Percentiles rank a stretch among this genome's conserved stretches.
phyloP scores from a whole-genome alignment of 2,888 invertebrate genomes.

The Perithous albicinctus region DNA sequence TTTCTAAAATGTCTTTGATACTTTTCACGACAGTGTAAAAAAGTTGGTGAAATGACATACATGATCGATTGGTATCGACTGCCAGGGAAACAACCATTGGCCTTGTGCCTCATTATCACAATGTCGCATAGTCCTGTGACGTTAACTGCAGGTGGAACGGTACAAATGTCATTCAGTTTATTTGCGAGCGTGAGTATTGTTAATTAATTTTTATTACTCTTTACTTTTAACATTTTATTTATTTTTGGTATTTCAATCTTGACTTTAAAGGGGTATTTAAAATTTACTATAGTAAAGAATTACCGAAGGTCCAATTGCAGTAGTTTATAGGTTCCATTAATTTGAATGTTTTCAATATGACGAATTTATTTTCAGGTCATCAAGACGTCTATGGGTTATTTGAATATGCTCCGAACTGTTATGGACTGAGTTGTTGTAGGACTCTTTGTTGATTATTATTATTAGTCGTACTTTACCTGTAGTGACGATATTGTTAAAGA shows the following conservation, averaged over 20 bases:
- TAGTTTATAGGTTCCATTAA: too few relatives aligned
- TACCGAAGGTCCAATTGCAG: too few relatives aligned
- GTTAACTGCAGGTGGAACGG: conserved; percentile 67
- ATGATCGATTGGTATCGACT: conserved; percentile 68
- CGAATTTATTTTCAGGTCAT: conserved; percentile 32
- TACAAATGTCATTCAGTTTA: conserved; percentile 57
- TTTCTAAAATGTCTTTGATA: not conserved
- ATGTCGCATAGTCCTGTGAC: conserved; percentile 49
- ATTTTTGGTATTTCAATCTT: too few relatives aligned
- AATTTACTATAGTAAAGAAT: too few relatives aligned
- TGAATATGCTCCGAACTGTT: conserved; percentile 20
- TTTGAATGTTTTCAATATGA: too few relatives aligned
- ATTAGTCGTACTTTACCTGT: not conserved
- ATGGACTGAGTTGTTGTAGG: not conserved
- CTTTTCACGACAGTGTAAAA: conserved; percentile 68
- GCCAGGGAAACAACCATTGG: conserved; percentile 39
- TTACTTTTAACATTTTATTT: too few relatives aligned
- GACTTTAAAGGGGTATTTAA: not conserved
- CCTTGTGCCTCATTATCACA: conserved; percentile 57
- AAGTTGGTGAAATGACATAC: conserved; percentile 73
- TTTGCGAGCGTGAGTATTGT: conserved; percentile 29
- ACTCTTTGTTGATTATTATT: not conserved
- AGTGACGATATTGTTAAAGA: not conserved
- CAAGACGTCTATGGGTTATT: conserved; percentile 14
- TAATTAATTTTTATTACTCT: too few relatives aligned